These are phyloP conservation scores for Hippolais icterina DNA, from an alignment of 2,113 vertebrate species.

Conservation along the genomic window DNA sequence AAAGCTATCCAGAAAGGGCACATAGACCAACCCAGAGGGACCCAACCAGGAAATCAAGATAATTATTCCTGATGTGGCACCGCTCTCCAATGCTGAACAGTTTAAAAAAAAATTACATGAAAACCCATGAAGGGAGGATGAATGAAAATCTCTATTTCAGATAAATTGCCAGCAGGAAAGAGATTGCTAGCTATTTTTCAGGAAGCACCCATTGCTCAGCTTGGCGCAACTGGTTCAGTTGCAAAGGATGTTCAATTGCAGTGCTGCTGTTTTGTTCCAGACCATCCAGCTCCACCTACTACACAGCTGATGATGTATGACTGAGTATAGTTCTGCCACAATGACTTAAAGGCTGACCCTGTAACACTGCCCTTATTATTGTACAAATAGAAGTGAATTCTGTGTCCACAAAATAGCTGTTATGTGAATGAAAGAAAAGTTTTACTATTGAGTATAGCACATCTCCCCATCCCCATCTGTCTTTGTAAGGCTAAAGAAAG, in stretches of 20 bases:
- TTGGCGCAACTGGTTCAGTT: background rate
- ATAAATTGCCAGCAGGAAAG: background rate
- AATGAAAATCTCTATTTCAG: background rate
- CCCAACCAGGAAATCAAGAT: background rate
- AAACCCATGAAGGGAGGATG: background rate
- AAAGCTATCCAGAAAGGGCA: background rate
- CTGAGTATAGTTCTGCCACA: background rate
- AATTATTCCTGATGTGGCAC: background rate
- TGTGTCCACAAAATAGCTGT: background rate
- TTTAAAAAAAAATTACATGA: background rate
- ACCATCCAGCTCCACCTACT: background rate
- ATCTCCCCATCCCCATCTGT: background rate
- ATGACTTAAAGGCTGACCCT: background rate
- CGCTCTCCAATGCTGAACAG: background rate
- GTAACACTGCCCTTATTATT: background rate
- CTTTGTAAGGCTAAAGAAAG: background rate
- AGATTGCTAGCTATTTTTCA: background rate
- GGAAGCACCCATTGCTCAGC: background rate
- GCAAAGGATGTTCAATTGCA: background rate
- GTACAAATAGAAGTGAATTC: background rate
- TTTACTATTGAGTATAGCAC: background rate
- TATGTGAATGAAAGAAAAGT: background rate
- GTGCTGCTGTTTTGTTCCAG: background rate
- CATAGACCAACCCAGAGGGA: background rate
- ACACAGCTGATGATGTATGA: background rate